These are phyloP conservation scores for Napeogenes inachia DNA, from an alignment of 2,888 invertebrate genomes.

Conservation along the genomic window DNA sequence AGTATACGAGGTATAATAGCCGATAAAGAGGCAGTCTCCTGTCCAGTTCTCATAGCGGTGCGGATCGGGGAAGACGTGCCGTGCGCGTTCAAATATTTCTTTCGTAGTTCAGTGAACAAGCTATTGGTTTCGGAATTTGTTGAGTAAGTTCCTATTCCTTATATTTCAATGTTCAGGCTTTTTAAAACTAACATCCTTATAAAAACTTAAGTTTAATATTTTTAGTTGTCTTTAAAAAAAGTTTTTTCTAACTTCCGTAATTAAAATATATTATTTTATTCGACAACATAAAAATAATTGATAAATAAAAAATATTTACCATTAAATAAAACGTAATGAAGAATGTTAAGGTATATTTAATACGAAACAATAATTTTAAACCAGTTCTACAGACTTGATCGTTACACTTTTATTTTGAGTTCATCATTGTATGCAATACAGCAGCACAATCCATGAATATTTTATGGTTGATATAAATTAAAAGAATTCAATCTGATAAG, in stretches of 20 bases:
- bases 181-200: neutral
- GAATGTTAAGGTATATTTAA: constrained; percentile 1
- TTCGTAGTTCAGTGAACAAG: constrained; percentile 33
- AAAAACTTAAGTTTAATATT: too few species aligned
- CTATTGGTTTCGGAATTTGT: constrained; percentile 31
- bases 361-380: neutral
- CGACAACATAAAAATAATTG: too few species aligned
- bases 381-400: neutral
- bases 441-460: constrained; percentile 15
- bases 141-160: constrained; percentile 29
- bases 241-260: too few species aligned
- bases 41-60: constrained; percentile 37
- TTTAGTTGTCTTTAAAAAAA: too few species aligned
- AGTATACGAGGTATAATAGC: constrained; percentile 73
- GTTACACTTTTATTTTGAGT: constrained; percentile 19
- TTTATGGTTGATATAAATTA: constrained; percentile 20
- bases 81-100: constrained; percentile 20
- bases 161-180: constrained; percentile 5
- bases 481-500: neutral
- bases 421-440: constrained; percentile 18
- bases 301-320: too few species aligned
- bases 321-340: too few species aligned
- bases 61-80: constrained; percentile 29
- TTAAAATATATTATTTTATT: too few species aligned
- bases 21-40: constrained; percentile 34